Base-by-base conservation (phyloP, 2,113 vertebrate genomes). In the Drymodes brunneopygia region DNA sequence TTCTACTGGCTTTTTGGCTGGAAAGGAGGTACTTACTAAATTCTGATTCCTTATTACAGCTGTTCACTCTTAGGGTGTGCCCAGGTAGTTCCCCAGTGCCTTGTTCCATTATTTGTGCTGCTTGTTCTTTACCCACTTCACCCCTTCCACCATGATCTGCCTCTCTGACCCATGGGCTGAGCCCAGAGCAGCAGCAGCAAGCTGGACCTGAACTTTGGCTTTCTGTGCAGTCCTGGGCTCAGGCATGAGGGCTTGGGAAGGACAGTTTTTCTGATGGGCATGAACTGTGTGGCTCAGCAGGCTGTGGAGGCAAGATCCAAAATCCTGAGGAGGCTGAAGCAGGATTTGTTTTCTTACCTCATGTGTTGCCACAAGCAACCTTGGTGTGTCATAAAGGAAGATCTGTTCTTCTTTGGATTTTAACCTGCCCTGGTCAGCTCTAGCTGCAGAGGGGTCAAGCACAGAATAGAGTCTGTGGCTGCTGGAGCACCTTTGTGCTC, bases 1-100 rank as follows among this genome's bases (percentile, higher is more conserved):
- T n/a, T 98, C 98, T 36, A 96, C 29, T 13, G 98, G 81, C 84
- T 98, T 99, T 97, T 97, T 98, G 90, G 97, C 98, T 99, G 96
- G 28, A 97, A 98, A 96, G 75, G 97, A 97, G 12, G 9, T 79
- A 92, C 57, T 88, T 29, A 85, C 45, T 85, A 73, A 85, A 79
- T 71, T 61, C 21, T 13, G 19, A 47, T 54, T 71, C 47, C 44
- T 64, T 70, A 71, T 66, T 56, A 42, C 15, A 88, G 50, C 4
- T 56, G 5, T 21, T 88, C 38, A 20, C 0, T 67, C 50, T 71
- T 42, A 81, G 66, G 11, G 4, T 35, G 25, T 75, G 51, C 31
- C 40, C 33, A 35, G 25, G 50, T 54, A 53, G 36, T 33, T 62
- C 65, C 42, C 33, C 40, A 40, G 28, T 21, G 35, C n/a, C 42